Percentiles rank a stretch among this genome's conserved stretches.
These are phyloP conservation scores for Eristalis pertinax DNA, from an alignment of 2,888 invertebrate genomes.

Conservation along the genomic window DNA sequence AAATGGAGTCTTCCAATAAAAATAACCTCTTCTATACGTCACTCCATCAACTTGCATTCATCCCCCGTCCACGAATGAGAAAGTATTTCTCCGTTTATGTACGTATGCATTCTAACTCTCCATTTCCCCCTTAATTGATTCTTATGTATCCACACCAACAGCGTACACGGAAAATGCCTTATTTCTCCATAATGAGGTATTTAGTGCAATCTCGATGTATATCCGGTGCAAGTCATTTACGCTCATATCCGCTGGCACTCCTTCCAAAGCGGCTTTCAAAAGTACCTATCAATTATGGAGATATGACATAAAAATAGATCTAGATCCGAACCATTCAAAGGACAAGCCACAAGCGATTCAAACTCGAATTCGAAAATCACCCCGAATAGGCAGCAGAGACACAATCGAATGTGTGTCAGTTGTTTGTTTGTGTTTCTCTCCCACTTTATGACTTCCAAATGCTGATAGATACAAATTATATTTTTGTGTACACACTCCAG, in stretches of 20 bases:
- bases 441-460: slow-evolving; percentile 28
- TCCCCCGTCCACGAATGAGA: slow-evolving; percentile 13
- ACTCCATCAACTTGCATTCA: not conserved
- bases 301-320: not conserved
- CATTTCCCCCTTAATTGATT: slow-evolving; percentile 30
- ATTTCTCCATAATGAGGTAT: slow-evolving; percentile 53
- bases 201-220: slow-evolving; percentile 53
- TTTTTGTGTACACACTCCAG: not conserved
- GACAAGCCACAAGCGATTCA: slow-evolving; percentile 38
- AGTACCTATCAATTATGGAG: not conserved
- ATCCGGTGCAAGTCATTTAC: slow-evolving; percentile 43
- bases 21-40: not conserved
- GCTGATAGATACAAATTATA: slow-evolving; percentile 39
- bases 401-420: not conserved
- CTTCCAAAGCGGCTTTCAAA: slow-evolving; percentile 18
- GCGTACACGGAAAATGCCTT: slow-evolving; percentile 24
- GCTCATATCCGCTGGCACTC: slow-evolving; percentile 40
- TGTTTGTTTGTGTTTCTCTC: not conserved
- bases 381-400: not conserved
- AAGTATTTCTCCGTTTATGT: not conserved
- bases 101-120: not conserved
- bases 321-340: slow-evolving; percentile 30
- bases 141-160: not conserved
- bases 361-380: slow-evolving; percentile 17
- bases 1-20: too few species aligned